Evolutionary conservation across 2,888 invertebrate species (phyloP).

Genomic region (Carabus problematicus): DNA sequence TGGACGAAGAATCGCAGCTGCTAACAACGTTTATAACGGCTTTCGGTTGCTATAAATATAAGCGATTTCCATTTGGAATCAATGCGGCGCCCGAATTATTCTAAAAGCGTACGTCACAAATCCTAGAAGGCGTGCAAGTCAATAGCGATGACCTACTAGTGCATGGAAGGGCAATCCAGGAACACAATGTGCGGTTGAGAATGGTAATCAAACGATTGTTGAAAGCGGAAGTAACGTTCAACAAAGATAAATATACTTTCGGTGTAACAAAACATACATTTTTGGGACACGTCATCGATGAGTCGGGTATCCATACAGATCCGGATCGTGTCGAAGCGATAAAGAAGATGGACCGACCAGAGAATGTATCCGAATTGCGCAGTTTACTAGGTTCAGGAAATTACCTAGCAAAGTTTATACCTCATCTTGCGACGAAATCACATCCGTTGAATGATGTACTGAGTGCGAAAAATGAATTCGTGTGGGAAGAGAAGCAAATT

Average conservation of each 20-base stretch:
- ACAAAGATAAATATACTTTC: not conserved
- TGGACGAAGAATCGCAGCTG: constrained; percentile 11
- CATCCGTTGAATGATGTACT: constrained; percentile 49
- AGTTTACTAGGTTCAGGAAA: constrained; percentile 42
- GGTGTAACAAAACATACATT: constrained; percentile 5
- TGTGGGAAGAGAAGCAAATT: no score
- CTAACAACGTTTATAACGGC: constrained; percentile 46
- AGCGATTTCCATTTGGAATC: constrained; percentile 32
- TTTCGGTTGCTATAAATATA: constrained; percentile 43
- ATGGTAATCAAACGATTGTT: not conserved
- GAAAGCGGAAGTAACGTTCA: constrained; percentile 1
- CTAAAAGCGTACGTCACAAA: not conserved
- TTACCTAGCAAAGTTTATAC: constrained; percentile 38
- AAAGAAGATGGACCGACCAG: no score
- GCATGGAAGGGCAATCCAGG: constrained; percentile 3
- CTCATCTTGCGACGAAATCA: constrained; percentile 8
- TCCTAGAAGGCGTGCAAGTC: constrained; percentile 7
- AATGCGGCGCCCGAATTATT: no score
- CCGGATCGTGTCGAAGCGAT: no score
- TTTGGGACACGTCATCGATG: no score
- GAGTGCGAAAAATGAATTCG: no score
- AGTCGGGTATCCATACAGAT: no score
- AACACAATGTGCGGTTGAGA: constrained; percentile 1
- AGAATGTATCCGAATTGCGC: no score
- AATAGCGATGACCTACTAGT: constrained; percentile 5